Evolutionary conservation across 2,888 invertebrate genomes (phyloP).

Genomic region (Frankliniella intonsa): DNA sequence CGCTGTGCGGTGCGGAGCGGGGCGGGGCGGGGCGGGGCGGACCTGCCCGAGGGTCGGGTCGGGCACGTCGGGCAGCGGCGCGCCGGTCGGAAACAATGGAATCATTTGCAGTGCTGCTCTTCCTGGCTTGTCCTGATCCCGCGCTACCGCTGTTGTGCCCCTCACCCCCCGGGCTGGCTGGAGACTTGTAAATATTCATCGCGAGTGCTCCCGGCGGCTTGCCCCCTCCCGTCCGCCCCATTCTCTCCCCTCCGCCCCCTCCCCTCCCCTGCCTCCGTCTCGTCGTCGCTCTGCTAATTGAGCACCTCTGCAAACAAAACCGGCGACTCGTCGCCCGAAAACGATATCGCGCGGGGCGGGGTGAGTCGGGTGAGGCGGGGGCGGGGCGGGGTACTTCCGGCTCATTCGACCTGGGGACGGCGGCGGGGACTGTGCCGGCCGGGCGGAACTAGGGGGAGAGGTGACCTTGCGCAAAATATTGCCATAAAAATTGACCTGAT

Average conservation of each 20-base stretch:
- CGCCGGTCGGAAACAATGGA: not conserved
- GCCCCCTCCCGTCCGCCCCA: not conserved
- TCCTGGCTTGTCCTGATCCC: not conserved
- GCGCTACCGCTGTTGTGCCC: not conserved
- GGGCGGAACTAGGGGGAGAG: not conserved
- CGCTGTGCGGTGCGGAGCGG: not conserved
- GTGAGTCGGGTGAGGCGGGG: too few species aligned
- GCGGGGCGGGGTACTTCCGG: too few species aligned
- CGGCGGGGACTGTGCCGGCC: too few species aligned
- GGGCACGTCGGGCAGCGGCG: not conserved
- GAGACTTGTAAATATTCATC: constrained; percentile 8
- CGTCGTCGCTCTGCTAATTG: not conserved
- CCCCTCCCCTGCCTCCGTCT: not conserved
- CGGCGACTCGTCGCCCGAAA: not conserved
- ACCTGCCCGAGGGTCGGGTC: not conserved
- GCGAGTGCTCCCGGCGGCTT: not conserved
- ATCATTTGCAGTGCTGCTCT: constrained; percentile 12
- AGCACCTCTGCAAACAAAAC: not conserved
- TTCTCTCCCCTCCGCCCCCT: not conserved
- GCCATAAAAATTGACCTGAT: too few species aligned
- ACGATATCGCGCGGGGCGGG: not conserved
- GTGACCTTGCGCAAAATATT: too few species aligned
- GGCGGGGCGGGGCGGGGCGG: not conserved
- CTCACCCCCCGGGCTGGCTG: not conserved
- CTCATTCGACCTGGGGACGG: too few species aligned